These are phyloP conservation scores for Ceyx melanurus DNA, from an alignment of 2,113 vertebrate species.

Conservation along the genomic window DNA sequence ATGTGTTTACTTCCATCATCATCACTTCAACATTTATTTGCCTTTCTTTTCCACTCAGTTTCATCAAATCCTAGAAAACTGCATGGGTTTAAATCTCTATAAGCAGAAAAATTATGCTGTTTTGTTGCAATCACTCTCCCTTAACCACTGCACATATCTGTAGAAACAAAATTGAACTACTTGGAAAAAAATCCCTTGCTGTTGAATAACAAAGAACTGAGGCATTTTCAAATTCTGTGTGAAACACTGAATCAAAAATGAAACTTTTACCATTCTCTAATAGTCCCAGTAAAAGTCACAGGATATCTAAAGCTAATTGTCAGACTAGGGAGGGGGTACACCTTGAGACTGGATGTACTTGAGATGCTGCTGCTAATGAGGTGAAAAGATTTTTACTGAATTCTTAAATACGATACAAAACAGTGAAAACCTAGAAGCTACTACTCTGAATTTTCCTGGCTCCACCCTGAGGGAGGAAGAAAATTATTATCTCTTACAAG, in stretches of 20 bases:
- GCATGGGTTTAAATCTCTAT: neutral
- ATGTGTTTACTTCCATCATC: neutral
- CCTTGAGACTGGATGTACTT: neutral
- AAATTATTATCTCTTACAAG: slow-evolving; percentile 18
- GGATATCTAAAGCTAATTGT: neutral
- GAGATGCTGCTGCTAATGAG: neutral
- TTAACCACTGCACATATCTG: neutral
- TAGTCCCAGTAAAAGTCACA: neutral
- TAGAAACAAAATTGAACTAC: neutral
- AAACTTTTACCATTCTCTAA: neutral
- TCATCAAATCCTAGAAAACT: neutral
- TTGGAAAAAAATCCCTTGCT: neutral
- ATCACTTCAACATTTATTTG: neutral
- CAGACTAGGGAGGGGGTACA: neutral
- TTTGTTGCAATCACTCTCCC: neutral
- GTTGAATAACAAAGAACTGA: neutral
- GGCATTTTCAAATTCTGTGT: neutral
- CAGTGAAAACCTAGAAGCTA: neutral
- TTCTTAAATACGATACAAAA: neutral
- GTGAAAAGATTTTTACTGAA: neutral
- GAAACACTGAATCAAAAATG: neutral
- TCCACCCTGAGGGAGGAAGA: neutral
- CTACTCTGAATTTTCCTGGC: neutral
- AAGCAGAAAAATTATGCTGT: neutral
- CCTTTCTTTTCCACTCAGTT: neutral